These are phyloP conservation scores for Crocidura indochinensis DNA, from an alignment of 2,797 vertebrate species.

Conservation along the genomic window DNA sequence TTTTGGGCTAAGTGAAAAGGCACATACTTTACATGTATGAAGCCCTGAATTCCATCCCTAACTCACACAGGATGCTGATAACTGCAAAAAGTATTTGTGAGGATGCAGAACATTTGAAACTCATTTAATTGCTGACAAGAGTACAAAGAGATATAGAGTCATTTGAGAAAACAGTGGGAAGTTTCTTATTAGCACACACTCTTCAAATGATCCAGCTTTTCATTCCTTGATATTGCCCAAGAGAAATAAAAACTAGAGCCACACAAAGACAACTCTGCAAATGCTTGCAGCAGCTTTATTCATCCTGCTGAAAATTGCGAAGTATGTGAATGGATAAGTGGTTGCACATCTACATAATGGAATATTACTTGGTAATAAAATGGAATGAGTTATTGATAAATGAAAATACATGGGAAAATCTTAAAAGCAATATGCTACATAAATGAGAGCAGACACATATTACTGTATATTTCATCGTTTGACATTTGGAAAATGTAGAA, in stretches of 20 bases:
- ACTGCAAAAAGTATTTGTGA: neutral
- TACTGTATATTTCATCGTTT: neutral
- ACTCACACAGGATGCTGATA: neutral
- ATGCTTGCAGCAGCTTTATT: slow-evolving; percentile 19
- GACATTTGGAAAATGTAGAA: slow-evolving; percentile 44
- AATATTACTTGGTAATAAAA: neutral
- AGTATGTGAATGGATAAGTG: neutral
- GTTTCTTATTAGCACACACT: neutral
- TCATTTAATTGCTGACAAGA: neutral
- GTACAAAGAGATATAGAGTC: neutral
- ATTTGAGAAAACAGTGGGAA: slow-evolving; percentile 9
- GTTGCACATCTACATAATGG: neutral
- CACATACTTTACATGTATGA: too few relatives aligned
- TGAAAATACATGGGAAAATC: neutral
- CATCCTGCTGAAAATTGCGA: slow-evolving; percentile 8
- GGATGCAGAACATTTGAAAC: too few relatives aligned
- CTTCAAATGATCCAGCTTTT: neutral
- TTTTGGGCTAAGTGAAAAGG: too few relatives aligned
- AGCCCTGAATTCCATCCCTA: too few relatives aligned
- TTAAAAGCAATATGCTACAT: neutral
- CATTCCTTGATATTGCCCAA: neutral
- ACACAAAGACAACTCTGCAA: neutral
- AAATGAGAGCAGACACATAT: neutral
- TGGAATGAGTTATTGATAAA: neutral
- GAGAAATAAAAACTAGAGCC: neutral